These are phyloP conservation scores for Brachionus plicatilis DNA, from an alignment of 1,140 invertebrate genomes.

Conservation along the genomic window DNA sequence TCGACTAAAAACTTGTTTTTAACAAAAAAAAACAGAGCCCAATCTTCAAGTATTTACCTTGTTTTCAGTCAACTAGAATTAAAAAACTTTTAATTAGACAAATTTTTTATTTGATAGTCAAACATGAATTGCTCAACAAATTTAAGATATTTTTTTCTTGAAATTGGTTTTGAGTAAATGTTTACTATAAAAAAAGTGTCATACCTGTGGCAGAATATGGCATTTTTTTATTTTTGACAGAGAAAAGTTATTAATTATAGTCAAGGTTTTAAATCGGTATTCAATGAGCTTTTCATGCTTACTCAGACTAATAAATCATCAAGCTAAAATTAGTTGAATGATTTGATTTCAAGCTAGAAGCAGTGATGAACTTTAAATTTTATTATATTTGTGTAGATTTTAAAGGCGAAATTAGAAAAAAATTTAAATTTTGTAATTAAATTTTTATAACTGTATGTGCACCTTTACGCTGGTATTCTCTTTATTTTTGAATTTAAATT, in stretches of 20 bases:
- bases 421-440: not conserved
- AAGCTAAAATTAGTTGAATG: not conserved
- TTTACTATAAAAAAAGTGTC: not conserved
- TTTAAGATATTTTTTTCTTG: not conserved
- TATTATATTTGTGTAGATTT: not conserved
- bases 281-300: not conserved
- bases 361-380: not conserved
- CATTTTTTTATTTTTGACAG: not conserved
- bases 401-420: not conserved
- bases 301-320: not conserved
- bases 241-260: not conserved
- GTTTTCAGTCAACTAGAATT: not conserved
- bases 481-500: not conserved
- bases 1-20: not conserved
- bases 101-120: not conserved
- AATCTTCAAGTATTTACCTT: not conserved
- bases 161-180: not conserved
- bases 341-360: not conserved
- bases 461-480: not conserved
- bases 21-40: not conserved
- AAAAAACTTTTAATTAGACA: not conserved
- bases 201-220: not conserved
- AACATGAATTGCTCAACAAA: not conserved
- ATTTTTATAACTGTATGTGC: not conserved
- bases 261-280: not conserved